Base-by-base conservation (phyloP, 2,888 invertebrate genomes). In the Synergus japonicus region DNA sequence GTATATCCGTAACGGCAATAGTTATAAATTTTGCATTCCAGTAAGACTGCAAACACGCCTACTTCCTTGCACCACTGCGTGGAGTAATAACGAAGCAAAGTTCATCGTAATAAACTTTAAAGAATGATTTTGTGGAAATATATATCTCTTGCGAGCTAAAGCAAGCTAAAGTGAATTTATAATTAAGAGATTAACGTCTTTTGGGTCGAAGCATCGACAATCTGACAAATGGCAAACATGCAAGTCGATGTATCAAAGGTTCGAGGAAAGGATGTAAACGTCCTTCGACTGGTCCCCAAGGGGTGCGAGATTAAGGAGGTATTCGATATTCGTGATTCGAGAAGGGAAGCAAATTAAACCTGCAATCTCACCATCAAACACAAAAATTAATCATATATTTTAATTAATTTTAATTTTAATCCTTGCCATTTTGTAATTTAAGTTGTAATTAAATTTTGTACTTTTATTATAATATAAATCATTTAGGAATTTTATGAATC, bases 1-100 rank as follows among this genome's bases (percentile, higher is more conserved):
- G 37, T 37, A 54, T 69, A 54, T 58, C 54, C 37, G n/a, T 58
- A 41, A 49, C 49, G 37, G 69, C 73, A 41, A 73, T 58, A 58
- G 73, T 49, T 73, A 58, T 73, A 73, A 73, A 73, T 73, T 73
- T 73, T 54, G 54, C 73, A 73, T 73, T 73, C 54, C 73, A 54
- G 37, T 73, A 37, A 73, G 73, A 58, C 58, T 73, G 41, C 73
- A 37, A 73, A 73, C 73, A 73, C 73, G 54, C 54, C 73, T 73
- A 73, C 73, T 73, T 73, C 73, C 54, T 73, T 54, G 37, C 37
- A 49, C 10, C 29, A 41, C 15, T 63, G 29, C 29, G 5, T 49
- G 37, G 15, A 73, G 29, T 13, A 63, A 63, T 29, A 63, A 54
- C 37, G n/a, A 66, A 66, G 66, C 66, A 66, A 66, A 66, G 73